Conservation (phyloP, 2,113 vertebrate species). For the Globicephala melas region DNA sequence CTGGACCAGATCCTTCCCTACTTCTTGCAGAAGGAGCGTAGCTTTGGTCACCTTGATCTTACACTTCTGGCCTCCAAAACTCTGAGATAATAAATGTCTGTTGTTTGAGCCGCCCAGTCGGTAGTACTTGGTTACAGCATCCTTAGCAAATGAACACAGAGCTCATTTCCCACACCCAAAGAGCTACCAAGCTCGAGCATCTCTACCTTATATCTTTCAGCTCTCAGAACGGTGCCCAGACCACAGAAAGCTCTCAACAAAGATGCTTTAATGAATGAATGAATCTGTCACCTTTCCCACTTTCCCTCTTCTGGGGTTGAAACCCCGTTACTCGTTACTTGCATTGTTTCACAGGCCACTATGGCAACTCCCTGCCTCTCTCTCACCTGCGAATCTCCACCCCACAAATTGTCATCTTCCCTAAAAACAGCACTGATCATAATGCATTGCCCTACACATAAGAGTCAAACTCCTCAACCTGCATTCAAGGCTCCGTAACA, state of each 20-base stretch:
- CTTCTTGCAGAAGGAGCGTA: fast-evolving
- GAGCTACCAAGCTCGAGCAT: background rate
- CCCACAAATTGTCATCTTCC: background rate
- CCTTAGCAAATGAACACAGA: background rate
- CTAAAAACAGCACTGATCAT: background rate
- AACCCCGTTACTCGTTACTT: background rate
- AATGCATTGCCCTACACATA: background rate
- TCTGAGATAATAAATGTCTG: background rate
- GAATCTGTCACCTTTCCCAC: background rate
- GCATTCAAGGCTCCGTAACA: background rate
- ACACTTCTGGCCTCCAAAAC: background rate
- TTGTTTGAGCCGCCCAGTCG: background rate
- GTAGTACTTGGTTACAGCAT: too few species aligned
- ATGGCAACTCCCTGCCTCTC: background rate
- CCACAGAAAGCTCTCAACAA: background rate
- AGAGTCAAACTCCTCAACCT: background rate
- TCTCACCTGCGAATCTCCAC: background rate
- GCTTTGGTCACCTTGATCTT: background rate
- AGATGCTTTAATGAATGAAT: background rate
- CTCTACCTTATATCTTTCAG: background rate
- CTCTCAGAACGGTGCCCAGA: background rate
- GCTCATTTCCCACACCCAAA: background rate
- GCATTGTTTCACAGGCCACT: background rate
- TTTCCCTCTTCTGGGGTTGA: background rate
- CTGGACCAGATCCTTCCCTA: background rate